Conservation (phyloP, 2,797 vertebrate species). For the Momotus momota region DNA sequence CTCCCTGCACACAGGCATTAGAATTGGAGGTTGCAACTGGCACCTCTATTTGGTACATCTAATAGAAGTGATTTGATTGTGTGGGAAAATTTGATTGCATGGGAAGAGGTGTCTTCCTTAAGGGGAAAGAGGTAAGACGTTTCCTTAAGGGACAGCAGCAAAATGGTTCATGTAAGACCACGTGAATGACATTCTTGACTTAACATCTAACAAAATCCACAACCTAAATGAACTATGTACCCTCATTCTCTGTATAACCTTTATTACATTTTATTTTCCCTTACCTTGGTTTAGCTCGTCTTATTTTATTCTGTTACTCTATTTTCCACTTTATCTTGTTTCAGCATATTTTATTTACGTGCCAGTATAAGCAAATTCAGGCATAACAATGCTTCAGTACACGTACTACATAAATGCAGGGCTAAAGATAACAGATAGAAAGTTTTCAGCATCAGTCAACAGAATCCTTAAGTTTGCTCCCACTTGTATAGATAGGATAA, state of each 20-base stretch:
- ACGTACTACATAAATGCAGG: neutral
- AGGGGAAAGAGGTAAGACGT: neutral
- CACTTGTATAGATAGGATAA: rapidly evolving
- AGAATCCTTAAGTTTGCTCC: neutral
- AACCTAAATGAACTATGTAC: neutral
- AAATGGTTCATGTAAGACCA: neutral
- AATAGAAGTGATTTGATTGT: neutral
- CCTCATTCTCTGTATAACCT: neutral
- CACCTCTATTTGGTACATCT: neutral
- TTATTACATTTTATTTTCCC: neutral
- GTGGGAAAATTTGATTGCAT: too few species aligned
- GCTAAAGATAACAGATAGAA: neutral
- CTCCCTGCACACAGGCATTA: neutral
- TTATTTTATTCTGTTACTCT: neutral
- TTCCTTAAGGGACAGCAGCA: neutral
- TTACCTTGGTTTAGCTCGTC: neutral
- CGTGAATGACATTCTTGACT: neutral
- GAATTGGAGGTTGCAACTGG: neutral
- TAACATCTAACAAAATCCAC: neutral
- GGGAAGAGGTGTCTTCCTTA: neutral
- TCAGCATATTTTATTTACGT: neutral
- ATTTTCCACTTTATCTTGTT: neutral
- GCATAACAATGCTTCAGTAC: rapidly evolving
- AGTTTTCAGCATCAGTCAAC: neutral
- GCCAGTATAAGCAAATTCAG: neutral